These are phyloP conservation scores for Percina caprodes DNA, from an alignment of 2,113 vertebrate genomes.

Conservation along the genomic window DNA sequence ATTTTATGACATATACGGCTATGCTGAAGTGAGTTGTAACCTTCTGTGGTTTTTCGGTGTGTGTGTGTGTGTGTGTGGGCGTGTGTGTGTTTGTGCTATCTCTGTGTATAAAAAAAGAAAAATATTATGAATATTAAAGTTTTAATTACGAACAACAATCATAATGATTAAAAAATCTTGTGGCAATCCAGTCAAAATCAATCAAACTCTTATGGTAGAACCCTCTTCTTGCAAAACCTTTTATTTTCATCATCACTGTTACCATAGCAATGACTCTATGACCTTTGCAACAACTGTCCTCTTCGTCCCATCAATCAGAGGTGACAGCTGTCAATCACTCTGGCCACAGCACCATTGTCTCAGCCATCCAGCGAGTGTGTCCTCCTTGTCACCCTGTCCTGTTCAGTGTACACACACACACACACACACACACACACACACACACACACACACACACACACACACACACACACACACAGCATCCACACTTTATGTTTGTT, in stretches of 20 bases:
- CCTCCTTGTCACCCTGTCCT: neutral
- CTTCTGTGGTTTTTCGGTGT: neutral
- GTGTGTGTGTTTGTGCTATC: too few relatives aligned
- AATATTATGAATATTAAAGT: neutral
- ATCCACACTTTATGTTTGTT: neutral
- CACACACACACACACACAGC: neutral
- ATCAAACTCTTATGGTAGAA: neutral
- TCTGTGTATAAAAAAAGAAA: neutral
- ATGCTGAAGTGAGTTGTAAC: neutral
- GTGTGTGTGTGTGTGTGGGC: neutral
- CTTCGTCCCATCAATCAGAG: slow-evolving; percentile 9
- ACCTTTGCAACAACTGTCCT: neutral
- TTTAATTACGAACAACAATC: neutral
- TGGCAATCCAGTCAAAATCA: neutral
- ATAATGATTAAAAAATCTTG: neutral
- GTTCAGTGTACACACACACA: neutral
- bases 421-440: slow-evolving; percentile 6
- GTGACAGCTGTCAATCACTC: slow-evolving; percentile 60
- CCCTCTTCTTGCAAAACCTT: neutral
- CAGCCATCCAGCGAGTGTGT: neutral
- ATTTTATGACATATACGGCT: neutral
- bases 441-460: slow-evolving; percentile 1
- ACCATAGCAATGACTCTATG: slow-evolving; percentile 31
- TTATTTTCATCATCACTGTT: neutral
- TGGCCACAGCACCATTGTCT: neutral